Percentiles rank a stretch among this genome's conserved stretches.
These are phyloP conservation scores for Leptatherina wallacei DNA, from an alignment of 2,797 vertebrate genomes.

Conservation along the genomic window DNA sequence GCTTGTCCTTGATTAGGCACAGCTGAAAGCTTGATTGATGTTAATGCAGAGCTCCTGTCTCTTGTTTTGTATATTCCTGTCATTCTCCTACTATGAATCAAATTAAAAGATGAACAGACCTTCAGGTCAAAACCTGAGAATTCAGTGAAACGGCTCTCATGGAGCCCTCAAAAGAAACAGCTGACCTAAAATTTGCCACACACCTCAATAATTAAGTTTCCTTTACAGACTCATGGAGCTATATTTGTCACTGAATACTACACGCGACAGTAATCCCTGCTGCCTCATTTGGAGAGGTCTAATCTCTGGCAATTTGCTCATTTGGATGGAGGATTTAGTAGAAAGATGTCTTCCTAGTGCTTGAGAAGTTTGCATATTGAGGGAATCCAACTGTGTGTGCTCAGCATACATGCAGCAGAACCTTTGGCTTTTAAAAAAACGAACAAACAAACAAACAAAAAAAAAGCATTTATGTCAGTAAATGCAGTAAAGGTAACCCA, in stretches of 20 bases:
- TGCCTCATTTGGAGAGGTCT: conserved; percentile 60
- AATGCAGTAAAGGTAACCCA: conserved; percentile 19
- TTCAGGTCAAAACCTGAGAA: conserved; percentile 12
- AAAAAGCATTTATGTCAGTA: conserved; percentile 37
- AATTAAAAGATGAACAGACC: background rate
- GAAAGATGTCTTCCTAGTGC: conserved; percentile 45
- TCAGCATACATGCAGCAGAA: conserved; percentile 55
- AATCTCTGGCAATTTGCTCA: conserved; percentile 71
- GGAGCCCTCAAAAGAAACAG: conserved; percentile 47
- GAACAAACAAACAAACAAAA: too few species aligned
- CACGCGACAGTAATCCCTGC: conserved; percentile 74
- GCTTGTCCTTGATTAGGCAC: conserved; percentile 66
- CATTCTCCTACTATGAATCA: background rate
- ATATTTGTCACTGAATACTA: conserved; percentile 55
- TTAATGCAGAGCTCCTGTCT: conserved; percentile 36
- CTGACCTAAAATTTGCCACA: conserved; percentile 54
- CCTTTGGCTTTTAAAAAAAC: conserved; percentile 32
- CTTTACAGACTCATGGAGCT: conserved; percentile 51
- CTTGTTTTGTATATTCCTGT: background rate
- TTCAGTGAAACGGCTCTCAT: conserved; percentile 21
- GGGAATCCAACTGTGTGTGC: conserved; percentile 34
- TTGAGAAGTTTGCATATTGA: conserved; percentile 40
- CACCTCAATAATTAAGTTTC: conserved; percentile 65
- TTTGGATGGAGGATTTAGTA: conserved; percentile 66
- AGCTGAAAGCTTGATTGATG: conserved; percentile 72